These are phyloP conservation scores for Drosophila sturtevanti DNA, from an alignment of 1,140 invertebrate species.

Conservation along the genomic window DNA sequence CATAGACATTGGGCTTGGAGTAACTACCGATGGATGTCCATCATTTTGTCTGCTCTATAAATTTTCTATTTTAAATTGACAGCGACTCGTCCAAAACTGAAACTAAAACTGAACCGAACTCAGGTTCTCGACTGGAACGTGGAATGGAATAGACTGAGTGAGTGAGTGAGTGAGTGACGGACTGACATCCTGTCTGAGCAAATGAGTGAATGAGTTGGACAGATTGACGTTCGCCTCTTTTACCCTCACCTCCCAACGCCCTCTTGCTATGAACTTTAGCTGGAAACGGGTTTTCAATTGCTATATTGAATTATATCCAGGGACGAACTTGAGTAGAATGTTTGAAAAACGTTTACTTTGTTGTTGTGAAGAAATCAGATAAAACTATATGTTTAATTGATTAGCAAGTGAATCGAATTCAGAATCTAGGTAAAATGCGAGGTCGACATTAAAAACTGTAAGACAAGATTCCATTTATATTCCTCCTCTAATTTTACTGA, in stretches of 20 bases:
- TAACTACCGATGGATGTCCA: constrained; percentile 77
- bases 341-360: constrained; percentile 25
- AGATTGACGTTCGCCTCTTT: constrained; percentile 46
- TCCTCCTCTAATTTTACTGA: constrained; percentile 8
- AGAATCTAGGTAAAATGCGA: not conserved
- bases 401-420: not conserved
- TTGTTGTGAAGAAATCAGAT: not conserved
- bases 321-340: constrained; percentile 45
- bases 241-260: constrained; percentile 6
- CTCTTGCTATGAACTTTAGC: constrained; percentile 72
- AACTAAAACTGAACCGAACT: constrained; percentile 73
- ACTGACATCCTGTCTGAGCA: constrained; percentile 56
- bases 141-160: constrained; percentile 50
- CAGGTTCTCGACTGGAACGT: constrained; percentile 47
- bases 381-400: not conserved
- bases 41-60: constrained; percentile 81
- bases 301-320: constrained; percentile 55
- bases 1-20: constrained; percentile 44
- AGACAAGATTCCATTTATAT: not conserved
- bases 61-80: constrained; percentile 82
- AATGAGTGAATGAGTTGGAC: constrained; percentile 60
- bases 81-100: constrained; percentile 78
- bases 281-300: constrained; percentile 52
- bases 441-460: not conserved
- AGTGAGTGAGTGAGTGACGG: constrained; percentile 59